A percentile compares a stretch with the other conserved stretches of the same genome.
Evolutionary conservation across 2,888 invertebrate genomes (phyloP).

Genomic region (Trichopoda pennipes): DNA sequence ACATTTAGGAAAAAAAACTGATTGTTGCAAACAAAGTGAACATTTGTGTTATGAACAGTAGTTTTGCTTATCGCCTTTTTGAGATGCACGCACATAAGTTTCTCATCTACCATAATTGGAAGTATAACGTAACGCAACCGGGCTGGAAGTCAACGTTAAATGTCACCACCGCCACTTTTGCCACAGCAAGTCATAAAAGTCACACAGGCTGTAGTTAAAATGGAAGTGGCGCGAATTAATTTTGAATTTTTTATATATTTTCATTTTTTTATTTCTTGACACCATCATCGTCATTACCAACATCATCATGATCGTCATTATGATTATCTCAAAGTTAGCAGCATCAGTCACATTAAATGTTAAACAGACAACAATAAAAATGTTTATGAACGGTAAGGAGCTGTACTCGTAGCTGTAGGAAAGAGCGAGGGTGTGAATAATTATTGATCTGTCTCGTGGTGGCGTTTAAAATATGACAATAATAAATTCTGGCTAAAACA

Average conservation of each 20-base stretch:
- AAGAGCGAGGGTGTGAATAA: neutral
- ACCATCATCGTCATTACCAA: slow-evolving; percentile 39
- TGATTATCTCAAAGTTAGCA: neutral
- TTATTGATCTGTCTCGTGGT: slow-evolving; percentile 23
- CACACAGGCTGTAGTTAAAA: slow-evolving; percentile 17
- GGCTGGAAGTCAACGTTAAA: slow-evolving; percentile 48
- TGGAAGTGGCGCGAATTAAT: slow-evolving; percentile 45
- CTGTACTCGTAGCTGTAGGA: neutral
- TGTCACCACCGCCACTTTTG: slow-evolving; percentile 52
- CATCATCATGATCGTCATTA: slow-evolving; percentile 31
- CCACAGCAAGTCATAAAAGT: slow-evolving; percentile 33
- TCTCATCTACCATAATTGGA: slow-evolving; percentile 61
- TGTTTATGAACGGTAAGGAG: slow-evolving; percentile 24
- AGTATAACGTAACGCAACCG: slow-evolving; percentile 64
- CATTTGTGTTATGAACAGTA: slow-evolving; percentile 23
- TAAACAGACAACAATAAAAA: slow-evolving; percentile 52
- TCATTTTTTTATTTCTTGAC: slow-evolving; percentile 46
- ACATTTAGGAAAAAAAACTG: slow-evolving; percentile 1
- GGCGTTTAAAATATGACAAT: slow-evolving; percentile 65
- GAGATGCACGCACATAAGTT: slow-evolving; percentile 65
- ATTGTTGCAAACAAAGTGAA: slow-evolving; percentile 37
- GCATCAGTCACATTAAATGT: slow-evolving; percentile 47
- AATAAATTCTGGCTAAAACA: slow-evolving; percentile 41
- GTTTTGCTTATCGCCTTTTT: slow-evolving; percentile 58
- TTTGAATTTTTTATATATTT: slow-evolving; percentile 25